These are phyloP conservation scores for Microcaecilia unicolor DNA, from an alignment of 2,797 vertebrate species.

Conservation along the genomic window DNA sequence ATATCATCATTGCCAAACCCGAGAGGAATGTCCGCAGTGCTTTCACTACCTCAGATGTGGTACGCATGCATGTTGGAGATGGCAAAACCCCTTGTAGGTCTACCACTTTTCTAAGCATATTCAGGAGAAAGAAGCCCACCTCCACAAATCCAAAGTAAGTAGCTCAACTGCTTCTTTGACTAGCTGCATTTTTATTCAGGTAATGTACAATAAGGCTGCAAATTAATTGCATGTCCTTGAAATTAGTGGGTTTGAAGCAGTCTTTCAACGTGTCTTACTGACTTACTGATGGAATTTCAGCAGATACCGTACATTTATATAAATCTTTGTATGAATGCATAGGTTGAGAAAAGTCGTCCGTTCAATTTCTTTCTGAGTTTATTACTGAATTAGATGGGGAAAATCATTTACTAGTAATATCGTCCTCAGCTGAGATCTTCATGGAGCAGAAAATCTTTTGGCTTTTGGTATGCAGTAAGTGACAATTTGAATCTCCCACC, in stretches of 20 bases:
- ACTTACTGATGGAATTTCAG: background rate
- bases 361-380: too few relatives aligned
- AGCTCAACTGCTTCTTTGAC: background rate
- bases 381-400: too few relatives aligned
- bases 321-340: too few relatives aligned
- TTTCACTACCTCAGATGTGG: slow-evolving; percentile 96
- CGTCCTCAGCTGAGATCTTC: too few relatives aligned
- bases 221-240: background rate
- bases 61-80: slow-evolving; percentile 96
- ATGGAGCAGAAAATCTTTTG: too few relatives aligned
- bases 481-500: too few relatives aligned
- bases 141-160: slow-evolving; percentile 90
- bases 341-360: too few relatives aligned
- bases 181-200: slow-evolving; percentile 9
- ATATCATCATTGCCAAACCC: slow-evolving; percentile 97
- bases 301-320: too few relatives aligned
- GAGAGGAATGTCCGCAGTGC: slow-evolving; percentile 97
- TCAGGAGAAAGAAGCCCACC: slow-evolving; percentile 88
- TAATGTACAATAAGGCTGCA: slow-evolving; percentile 17
- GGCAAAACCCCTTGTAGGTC: slow-evolving; percentile 84
- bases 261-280: background rate
- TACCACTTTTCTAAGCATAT: slow-evolving; percentile 92
- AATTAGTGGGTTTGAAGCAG: too few relatives aligned
- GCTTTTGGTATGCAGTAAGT: too few relatives aligned
- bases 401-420: too few relatives aligned